phyloP scores from a whole-genome alignment of 1,140 invertebrate species.

The Trichogramma pretiosum region DNA sequence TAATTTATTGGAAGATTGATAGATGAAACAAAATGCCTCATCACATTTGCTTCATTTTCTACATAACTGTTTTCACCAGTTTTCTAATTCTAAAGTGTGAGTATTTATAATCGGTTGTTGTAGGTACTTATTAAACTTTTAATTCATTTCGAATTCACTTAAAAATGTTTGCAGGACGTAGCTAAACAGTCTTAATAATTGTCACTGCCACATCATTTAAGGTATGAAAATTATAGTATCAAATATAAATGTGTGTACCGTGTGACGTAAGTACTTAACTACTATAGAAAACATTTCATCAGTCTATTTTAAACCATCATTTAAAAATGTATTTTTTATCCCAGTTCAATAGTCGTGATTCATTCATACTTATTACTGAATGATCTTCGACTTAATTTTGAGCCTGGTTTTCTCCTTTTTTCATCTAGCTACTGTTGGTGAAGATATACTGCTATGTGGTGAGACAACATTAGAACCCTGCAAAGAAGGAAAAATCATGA shows the following conservation, averaged over 20 bases:
- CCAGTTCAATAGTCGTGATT: not conserved
- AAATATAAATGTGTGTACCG: slow-evolving; percentile 11
- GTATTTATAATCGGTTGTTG: no score
- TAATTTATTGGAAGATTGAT: no score
- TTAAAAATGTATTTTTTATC: slow-evolving; percentile 9
- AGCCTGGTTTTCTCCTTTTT: slow-evolving; percentile 20
- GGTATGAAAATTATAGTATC: slow-evolving; percentile 6
- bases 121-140: no score
- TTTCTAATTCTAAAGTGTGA: no score
- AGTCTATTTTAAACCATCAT: slow-evolving; percentile 6
- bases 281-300: slow-evolving; percentile 7
- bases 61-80: no score
- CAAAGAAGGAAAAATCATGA: slow-evolving; percentile 32
- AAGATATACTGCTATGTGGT: slow-evolving; percentile 33
- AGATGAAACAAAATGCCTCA: no score
- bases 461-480: slow-evolving; percentile 30
- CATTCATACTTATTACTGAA: slow-evolving; percentile 8
- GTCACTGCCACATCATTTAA: no score
- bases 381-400: slow-evolving; percentile 13
- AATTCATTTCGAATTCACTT: no score
- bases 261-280: slow-evolving; percentile 16
- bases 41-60: no score
- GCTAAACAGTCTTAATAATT: no score
- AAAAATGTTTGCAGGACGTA: no score
- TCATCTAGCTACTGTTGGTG: slow-evolving; percentile 41